Conservation (phyloP, 2,113 vertebrate species). For the Dicerorhinus sumatrensis region DNA sequence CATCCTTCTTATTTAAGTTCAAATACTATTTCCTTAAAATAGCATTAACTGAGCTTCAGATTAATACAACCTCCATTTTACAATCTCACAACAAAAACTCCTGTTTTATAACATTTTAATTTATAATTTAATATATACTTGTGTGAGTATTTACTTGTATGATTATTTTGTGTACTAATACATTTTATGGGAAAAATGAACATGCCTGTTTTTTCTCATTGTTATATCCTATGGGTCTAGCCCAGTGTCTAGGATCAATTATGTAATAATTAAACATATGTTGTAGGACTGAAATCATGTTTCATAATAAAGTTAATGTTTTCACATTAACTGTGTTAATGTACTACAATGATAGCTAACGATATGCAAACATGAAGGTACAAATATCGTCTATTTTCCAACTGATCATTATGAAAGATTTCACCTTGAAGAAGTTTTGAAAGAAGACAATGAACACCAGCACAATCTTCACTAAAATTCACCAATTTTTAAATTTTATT, state of each 20-base stretch:
- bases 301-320: not conserved
- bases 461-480: not conserved
- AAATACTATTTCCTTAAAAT: not conserved
- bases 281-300: not conserved
- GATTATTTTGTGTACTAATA: not conserved
- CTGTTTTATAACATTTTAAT: not conserved
- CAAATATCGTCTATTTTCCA: not conserved
- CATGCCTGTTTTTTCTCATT: not conserved
- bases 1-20: not conserved
- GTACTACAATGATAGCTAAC: not conserved
- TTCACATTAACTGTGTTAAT: not conserved
- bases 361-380: not conserved
- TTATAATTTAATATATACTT: not conserved
- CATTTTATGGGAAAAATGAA: not conserved
- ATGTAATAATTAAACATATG: not conserved
- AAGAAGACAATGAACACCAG: not conserved
- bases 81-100: not conserved
- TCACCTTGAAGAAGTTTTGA: not conserved
- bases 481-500: too few relatives aligned
- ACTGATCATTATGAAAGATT: not conserved
- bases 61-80: not conserved
- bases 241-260: not conserved
- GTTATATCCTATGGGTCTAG: not conserved
- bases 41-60: not conserved
- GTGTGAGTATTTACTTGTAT: not conserved